Evolutionary conservation across 2,888 invertebrate species (phyloP).

Genomic region (Aleiodes leptofemur): DNA sequence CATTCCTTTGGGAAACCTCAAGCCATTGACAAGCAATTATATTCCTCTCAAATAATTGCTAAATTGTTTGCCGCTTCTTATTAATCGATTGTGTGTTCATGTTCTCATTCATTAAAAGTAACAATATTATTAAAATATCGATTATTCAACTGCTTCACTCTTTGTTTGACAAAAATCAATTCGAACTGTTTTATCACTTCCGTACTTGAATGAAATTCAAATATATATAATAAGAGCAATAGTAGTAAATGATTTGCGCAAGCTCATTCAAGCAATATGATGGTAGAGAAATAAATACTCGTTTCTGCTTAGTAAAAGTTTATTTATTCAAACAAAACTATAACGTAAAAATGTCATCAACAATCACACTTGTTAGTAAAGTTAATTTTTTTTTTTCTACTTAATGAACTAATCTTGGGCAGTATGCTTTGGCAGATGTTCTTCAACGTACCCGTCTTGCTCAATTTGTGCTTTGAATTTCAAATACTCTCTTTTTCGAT

Average conservation of each 20-base stretch:
- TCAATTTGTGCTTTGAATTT: conserved; percentile 92
- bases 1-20: no score
- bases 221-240: conserved; percentile 17
- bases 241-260: no score
- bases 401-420: conserved; percentile 48
- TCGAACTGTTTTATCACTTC: no score
- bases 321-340: conserved; percentile 65
- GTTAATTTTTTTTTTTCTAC: conserved; percentile 62
- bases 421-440: conserved; percentile 74
- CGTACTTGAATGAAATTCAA: not conserved
- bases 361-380: conserved; percentile 73
- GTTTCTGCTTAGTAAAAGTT: conserved; percentile 53
- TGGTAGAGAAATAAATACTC: no score
- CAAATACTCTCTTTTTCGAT: conserved; percentile 91
- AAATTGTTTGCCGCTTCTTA: no score
- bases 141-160: no score
- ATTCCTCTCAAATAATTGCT: no score
- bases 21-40: no score
- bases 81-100: no score
- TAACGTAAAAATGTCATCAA: conserved; percentile 61
- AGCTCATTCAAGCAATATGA: not conserved
- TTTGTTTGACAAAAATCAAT: no score
- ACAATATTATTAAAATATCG: no score
- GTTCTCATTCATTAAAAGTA: no score
- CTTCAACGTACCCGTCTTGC: conserved; percentile 89